These are phyloP conservation scores for Scaptomyza parva DNA, from an alignment of 2,888 invertebrate genomes.

Conservation along the genomic window DNA sequence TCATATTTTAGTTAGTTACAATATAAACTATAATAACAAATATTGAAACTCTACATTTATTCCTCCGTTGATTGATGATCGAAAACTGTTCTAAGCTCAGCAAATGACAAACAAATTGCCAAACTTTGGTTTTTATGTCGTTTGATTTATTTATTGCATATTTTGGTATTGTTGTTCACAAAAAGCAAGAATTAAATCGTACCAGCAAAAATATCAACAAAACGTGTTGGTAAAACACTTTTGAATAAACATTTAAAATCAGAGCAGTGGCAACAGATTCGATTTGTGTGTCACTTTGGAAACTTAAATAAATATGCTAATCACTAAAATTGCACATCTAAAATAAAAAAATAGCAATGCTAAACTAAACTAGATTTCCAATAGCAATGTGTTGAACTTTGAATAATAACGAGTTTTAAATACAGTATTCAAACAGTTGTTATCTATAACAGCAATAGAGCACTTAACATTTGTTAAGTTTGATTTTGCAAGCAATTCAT, in stretches of 20 bases:
- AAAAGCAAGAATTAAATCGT: background rate
- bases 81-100: too few species aligned
- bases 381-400: background rate
- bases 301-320: background rate
- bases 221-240: background rate
- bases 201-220: background rate
- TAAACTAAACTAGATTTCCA: background rate
- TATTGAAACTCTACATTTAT: too few species aligned
- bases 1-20: too few species aligned
- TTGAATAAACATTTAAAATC: background rate
- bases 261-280: background rate
- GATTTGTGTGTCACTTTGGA: background rate
- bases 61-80: too few species aligned
- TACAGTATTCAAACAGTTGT: background rate
- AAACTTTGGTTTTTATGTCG: background rate
- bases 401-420: background rate
- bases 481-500: background rate
- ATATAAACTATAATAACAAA: too few species aligned
- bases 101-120: conserved; percentile 1
- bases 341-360: background rate
- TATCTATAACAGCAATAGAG: background rate
- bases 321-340: background rate
- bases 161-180: background rate
- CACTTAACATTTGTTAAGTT: background rate
- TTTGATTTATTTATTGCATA: conserved; percentile 4